Evolutionary conservation across 2,113 vertebrate species (phyloP).

Genomic region (Oenanthe melanoleuca): DNA sequence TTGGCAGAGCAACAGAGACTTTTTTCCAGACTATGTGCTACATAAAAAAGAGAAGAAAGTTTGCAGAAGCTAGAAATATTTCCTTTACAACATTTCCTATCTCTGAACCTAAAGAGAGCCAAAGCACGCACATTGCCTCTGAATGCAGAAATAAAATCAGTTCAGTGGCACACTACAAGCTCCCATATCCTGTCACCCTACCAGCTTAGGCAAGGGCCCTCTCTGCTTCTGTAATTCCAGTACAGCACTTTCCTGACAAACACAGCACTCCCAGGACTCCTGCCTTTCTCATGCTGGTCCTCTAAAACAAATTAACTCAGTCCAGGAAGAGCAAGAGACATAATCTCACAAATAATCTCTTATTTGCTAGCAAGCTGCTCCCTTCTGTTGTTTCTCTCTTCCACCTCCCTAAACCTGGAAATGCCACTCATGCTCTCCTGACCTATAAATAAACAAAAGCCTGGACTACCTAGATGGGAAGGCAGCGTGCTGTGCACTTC

Average conservation of each 20-base stretch:
- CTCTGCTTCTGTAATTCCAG: neutral
- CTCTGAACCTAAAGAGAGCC: neutral
- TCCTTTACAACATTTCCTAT: neutral
- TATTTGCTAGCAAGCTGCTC: neutral
- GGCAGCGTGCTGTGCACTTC: neutral
- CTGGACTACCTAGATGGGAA: neutral
- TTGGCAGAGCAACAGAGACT: neutral
- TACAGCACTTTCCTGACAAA: neutral
- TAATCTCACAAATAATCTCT: neutral
- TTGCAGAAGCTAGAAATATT: neutral
- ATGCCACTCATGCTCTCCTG: neutral
- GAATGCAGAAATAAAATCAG: neutral
- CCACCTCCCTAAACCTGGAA: neutral
- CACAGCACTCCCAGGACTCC: neutral
- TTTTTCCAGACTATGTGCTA: neutral
- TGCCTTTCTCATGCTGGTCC: neutral
- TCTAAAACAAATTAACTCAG: neutral
- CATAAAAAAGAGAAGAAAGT: neutral
- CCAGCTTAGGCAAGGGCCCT: neutral
- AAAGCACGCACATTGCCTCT: neutral
- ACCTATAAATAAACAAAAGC: slow-evolving; percentile 2
- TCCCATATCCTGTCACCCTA: neutral
- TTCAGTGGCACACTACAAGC: neutral
- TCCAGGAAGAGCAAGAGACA: neutral
- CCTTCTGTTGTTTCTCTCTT: neutral